Evolutionary conservation across 2,797 vertebrate genomes (phyloP).

Genomic region (Chiroxiphia lanceolata): DNA sequence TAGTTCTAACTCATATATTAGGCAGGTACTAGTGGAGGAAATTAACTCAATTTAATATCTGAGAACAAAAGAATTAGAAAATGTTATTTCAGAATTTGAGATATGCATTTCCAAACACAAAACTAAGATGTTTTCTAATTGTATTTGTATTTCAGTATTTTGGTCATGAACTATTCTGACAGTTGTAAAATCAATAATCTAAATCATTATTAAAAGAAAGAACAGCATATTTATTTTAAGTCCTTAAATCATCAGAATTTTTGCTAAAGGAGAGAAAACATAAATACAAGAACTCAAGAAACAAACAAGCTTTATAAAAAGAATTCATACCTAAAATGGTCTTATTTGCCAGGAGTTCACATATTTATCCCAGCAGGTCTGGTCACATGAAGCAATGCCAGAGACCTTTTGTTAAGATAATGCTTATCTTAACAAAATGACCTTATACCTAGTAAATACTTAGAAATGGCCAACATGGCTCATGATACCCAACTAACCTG

Average conservation of each 20-base stretch:
- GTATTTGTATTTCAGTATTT: neutral
- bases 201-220: neutral
- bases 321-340: neutral
- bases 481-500: conserved; percentile 19
- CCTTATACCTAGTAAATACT: neutral
- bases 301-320: neutral
- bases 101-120: conserved; percentile 43
- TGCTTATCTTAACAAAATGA: neutral
- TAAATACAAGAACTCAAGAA: neutral
- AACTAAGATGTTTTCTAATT: neutral
- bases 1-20: neutral
- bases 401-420: neutral
- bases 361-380: neutral
- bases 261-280: neutral
- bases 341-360: neutral
- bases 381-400: neutral
- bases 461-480: conserved; percentile 40
- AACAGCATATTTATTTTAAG: neutral
- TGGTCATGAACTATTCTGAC: neutral
- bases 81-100: conserved; percentile 53
- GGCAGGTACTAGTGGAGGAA: neutral
- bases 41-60: conserved; percentile 16
- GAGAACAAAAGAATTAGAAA: conserved; percentile 59
- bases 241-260: neutral
- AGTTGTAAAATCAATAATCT: neutral